Percentiles rank a stretch among this genome's conserved stretches.
These are phyloP conservation scores for Eilema sororculum DNA, from an alignment of 2,888 invertebrate genomes.

Conservation along the genomic window DNA sequence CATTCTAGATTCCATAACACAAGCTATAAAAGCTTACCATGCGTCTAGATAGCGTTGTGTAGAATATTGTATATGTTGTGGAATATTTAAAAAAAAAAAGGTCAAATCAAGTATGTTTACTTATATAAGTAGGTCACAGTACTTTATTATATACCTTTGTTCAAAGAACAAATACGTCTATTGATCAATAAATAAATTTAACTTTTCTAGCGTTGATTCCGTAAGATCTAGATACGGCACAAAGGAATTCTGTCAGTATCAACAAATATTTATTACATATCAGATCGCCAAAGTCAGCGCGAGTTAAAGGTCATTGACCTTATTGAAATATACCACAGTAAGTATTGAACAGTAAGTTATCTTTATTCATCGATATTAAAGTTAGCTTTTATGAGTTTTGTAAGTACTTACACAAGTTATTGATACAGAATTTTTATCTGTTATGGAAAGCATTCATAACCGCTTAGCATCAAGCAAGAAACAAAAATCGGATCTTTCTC, in stretches of 20 bases:
- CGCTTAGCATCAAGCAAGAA: no score
- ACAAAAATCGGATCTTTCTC: no score
- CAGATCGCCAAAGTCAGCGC: not conserved
- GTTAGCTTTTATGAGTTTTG: not conserved
- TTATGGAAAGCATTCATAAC: no score
- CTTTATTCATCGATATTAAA: not conserved
- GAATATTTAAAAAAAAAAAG: no score
- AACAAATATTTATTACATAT: not conserved
- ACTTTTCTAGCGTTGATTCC: not conserved
- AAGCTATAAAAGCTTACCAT: no score
- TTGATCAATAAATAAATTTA: not conserved
- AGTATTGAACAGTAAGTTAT: constrained; percentile 1
- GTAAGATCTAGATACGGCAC: constrained; percentile 4
- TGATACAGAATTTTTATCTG: not conserved
- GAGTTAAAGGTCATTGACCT: not conserved
- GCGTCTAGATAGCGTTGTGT: no score
- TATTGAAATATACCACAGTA: not conserved
- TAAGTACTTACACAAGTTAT: not conserved
- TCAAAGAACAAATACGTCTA: not conserved
- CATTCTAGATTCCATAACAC: no score
- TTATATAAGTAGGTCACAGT: no score
- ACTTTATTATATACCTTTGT: not conserved
- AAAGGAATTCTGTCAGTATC: not conserved
- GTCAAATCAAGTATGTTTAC: no score
- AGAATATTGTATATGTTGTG: no score